Base-by-base conservation (phyloP, 2,888 invertebrate genomes). In the Volucella inflata region DNA sequence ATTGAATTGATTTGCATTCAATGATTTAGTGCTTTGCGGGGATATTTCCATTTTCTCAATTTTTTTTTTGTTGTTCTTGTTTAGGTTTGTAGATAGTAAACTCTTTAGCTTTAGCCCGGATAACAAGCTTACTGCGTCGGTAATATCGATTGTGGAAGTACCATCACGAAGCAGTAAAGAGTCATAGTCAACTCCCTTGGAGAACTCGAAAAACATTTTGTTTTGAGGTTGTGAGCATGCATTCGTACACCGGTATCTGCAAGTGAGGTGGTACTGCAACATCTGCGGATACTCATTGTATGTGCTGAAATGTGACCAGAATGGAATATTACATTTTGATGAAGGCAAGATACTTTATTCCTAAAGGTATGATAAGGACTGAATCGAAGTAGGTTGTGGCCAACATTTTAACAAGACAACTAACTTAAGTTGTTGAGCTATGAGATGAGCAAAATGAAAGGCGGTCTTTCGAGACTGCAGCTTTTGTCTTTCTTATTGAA, bases 1-100 rank as follows among this genome's bases (percentile, higher is more conserved):
- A 55, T 57, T 50, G 48, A 71, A 85, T 76, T 75, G 80, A 85
- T 85, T 80, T 79, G 74, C 46, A 71, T 80, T 67, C 57, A 55
- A 38, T 51, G 65, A 65, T 55, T 8, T 48, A 21, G 38, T 46
- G 8, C 8, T 36, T 42, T 44, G 42, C 11, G 38, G 21, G 9
- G 46, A 21, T 76, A 36, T 42, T 10, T 30, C 38, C n/a, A 44
- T 72, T 21, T 46, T 51, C 1, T n/a, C 30, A 2, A 12, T 48
- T 16, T 55, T 36, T 10, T 10, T 48, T n/a, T 16, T 11, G 16
- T 65, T 21, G n/a, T 57, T 36, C 10, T 9, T 17, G 11, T 30
- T n/a, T n/a, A 4, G 21, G 40, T 14, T 55, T 14, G 12, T 30
- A 11, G 46, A 17, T 2, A 11, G n/a, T 16, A 9, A 48, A 1